Evolutionary conservation across 2,113 vertebrate genomes (phyloP).

Genomic region (Macquaria australasica): DNA sequence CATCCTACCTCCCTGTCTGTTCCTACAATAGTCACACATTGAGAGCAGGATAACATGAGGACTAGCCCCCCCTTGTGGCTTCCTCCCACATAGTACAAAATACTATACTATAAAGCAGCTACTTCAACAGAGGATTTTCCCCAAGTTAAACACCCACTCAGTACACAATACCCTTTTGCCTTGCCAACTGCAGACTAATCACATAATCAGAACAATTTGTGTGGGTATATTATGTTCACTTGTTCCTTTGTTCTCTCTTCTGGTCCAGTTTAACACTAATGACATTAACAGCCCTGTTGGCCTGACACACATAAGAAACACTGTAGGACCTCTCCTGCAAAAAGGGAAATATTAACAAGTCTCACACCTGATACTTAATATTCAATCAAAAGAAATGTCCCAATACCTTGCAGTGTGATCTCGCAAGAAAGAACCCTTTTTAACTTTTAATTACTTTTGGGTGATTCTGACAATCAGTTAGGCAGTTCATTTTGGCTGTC

Average conservation of each 20-base stretch:
- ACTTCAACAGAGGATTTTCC: neutral
- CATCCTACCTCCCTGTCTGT: neutral
- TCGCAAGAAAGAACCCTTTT: neutral
- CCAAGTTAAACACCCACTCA: neutral
- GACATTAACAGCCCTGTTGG: too few species aligned
- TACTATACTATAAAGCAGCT: neutral
- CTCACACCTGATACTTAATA: neutral
- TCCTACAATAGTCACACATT: conserved; percentile 1
- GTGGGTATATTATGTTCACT: neutral
- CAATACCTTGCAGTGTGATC: neutral
- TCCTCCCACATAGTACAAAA: neutral
- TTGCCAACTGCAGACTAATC: neutral
- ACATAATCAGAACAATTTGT: neutral
- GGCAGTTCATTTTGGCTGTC: neutral
- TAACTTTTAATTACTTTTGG: neutral
- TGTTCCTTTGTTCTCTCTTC: neutral
- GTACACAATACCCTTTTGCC: neutral
- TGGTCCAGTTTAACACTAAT: neutral
- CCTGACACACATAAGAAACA: neutral
- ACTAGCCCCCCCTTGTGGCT: conserved; percentile 43
- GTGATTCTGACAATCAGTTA: neutral
- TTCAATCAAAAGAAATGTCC: neutral
- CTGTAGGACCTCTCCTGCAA: too few species aligned
- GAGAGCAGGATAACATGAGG: conserved; percentile 7
- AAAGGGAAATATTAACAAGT: neutral